Conservation (phyloP, 2,888 invertebrate species). For the Nezara viridula region DNA sequence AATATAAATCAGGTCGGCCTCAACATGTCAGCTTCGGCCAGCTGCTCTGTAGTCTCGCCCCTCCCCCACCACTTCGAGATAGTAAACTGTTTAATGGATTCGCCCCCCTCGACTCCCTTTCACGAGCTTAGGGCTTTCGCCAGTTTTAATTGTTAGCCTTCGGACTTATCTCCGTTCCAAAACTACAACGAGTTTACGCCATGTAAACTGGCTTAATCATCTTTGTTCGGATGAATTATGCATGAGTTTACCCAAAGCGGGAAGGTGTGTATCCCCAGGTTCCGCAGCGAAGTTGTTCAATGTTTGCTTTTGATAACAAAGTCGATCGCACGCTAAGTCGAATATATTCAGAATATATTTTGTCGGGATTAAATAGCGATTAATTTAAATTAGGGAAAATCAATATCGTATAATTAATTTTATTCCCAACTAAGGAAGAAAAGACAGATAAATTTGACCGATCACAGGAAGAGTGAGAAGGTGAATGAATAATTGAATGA, state of each 20-base stretch:
- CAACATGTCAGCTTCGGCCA: not conserved
- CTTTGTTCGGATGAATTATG: not conserved
- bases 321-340: not conserved
- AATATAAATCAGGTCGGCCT: not conserved
- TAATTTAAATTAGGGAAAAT: too few relatives aligned
- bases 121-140: not conserved
- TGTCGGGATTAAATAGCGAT: too few relatives aligned
- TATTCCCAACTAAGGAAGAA: too few relatives aligned
- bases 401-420: too few relatives aligned
- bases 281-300: not conserved
- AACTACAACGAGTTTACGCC: not conserved
- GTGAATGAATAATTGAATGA: too few relatives aligned
- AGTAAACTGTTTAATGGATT: constrained; percentile 27
- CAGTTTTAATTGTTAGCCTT: constrained; percentile 30
- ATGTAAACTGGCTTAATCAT: not conserved
- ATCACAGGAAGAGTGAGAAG: too few relatives aligned
- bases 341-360: too few relatives aligned
- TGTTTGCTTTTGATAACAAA: not conserved
- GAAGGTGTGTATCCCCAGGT: not conserved
- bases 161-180: not conserved
- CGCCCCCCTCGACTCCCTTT: too few relatives aligned
- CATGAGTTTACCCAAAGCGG: not conserved
- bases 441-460: too few relatives aligned
- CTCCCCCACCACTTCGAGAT: not conserved
- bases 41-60: not conserved